These are phyloP conservation scores for Pheosia gnoma DNA, from an alignment of 2,888 invertebrate species.

Conservation along the genomic window DNA sequence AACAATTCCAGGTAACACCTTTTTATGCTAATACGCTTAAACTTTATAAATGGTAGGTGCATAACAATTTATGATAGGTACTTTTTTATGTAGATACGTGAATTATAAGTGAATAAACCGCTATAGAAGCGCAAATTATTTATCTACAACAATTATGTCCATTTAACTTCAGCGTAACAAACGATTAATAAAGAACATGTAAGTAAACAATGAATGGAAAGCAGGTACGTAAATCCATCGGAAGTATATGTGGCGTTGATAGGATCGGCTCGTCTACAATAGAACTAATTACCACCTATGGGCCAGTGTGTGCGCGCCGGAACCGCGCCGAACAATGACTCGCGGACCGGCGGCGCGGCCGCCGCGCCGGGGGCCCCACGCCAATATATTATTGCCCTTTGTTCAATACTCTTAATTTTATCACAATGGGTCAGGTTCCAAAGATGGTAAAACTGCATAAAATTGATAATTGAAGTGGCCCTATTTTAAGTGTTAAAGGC, in stretches of 20 bases:
- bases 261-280: conserved; percentile 75
- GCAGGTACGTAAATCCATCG: conserved; percentile 78
- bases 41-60: too few relatives aligned
- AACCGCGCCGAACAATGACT: conserved; percentile 67
- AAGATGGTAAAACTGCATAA: conserved; percentile 15
- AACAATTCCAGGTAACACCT: neutral
- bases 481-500: too few relatives aligned
- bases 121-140: too few relatives aligned
- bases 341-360: conserved; percentile 49
- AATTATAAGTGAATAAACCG: too few relatives aligned
- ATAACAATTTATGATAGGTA: neutral
- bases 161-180: conserved; percentile 10
- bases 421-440: conserved; percentile 41
- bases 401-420: conserved; percentile 58
- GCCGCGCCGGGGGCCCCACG: conserved; percentile 34
- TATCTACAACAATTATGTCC: conserved; percentile 1
- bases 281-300: conserved; percentile 76
- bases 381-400: conserved; percentile 56
- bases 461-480: conserved; percentile 20
- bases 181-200: conserved; percentile 46
- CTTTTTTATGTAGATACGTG: neutral
- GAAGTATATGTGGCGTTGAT: conserved; percentile 73
- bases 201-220: conserved; percentile 74
- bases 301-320: conserved; percentile 55
- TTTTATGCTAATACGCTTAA: neutral